These are phyloP conservation scores for Gopherus evgoodei DNA, from an alignment of 2,113 vertebrate genomes.

Conservation along the genomic window DNA sequence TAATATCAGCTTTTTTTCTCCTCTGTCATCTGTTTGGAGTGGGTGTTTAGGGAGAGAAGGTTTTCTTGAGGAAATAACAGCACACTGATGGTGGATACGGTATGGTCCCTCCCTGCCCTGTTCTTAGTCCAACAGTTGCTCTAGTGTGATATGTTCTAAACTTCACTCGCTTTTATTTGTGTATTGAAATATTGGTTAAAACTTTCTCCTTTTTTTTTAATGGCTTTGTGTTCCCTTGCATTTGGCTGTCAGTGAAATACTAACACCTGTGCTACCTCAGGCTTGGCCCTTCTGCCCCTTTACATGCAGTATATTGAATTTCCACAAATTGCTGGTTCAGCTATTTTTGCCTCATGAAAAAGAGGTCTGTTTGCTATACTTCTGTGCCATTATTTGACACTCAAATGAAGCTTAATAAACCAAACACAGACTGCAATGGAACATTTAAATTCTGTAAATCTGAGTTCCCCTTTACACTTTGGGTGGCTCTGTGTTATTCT, in stretches of 20 bases:
- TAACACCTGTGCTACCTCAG: not conserved
- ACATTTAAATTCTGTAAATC: not conserved
- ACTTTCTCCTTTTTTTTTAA: not conserved
- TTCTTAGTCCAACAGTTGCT: slow-evolving; percentile 41
- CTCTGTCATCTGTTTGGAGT: not conserved
- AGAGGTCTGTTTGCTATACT: not conserved
- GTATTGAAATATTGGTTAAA: slow-evolving; percentile 21
- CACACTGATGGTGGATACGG: slow-evolving; percentile 24
- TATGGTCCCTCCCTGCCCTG: slow-evolving; percentile 6
- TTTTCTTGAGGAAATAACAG: slow-evolving; percentile 58
- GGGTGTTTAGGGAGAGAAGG: slow-evolving; percentile 24
- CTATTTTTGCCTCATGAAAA: not conserved
- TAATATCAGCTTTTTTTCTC: not conserved
- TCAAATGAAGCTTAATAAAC: not conserved
- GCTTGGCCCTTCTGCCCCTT: not conserved
- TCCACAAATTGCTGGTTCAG: not conserved
- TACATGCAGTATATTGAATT: not conserved
- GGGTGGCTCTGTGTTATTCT: not conserved
- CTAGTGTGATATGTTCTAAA: not conserved
- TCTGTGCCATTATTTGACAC: not conserved
- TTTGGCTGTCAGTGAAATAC: not conserved
- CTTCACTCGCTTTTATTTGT: not conserved
- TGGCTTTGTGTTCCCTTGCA: not conserved
- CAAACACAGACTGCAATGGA: not conserved
- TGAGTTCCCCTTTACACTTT: not conserved